Conservation (phyloP, 2,797 vertebrate species). For the Psittacula echo region DNA sequence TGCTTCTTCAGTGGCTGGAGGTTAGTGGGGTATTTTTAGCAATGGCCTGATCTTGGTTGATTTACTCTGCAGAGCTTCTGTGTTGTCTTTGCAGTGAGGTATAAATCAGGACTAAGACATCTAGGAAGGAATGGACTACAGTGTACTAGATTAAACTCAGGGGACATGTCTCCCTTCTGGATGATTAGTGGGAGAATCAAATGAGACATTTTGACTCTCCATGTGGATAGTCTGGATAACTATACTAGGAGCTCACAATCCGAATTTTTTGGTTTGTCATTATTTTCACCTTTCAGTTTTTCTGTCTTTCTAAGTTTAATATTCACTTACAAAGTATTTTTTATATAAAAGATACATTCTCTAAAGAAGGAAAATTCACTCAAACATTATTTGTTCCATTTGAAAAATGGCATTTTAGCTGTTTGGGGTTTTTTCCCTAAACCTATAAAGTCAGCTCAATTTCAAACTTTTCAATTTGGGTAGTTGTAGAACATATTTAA, state of each 20-base stretch:
- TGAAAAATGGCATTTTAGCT: background rate
- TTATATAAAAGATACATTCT: background rate
- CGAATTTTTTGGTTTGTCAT: background rate
- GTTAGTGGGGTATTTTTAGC: background rate
- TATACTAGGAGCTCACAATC: background rate
- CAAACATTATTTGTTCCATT: background rate
- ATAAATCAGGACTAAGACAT: background rate
- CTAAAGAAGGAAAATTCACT: background rate
- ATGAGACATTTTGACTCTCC: background rate
- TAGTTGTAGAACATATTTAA: background rate
- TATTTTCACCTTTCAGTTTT: constrained; percentile 10
- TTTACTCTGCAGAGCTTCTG: background rate
- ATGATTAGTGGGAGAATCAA: background rate
- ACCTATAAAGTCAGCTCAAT: background rate
- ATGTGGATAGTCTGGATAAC: background rate
- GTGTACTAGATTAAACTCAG: background rate
- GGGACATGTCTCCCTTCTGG: background rate
- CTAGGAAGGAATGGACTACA: background rate
- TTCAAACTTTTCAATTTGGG: background rate
- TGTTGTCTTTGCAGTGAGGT: background rate
- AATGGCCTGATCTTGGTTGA: background rate
- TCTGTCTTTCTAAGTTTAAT: background rate
- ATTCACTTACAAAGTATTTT: background rate
- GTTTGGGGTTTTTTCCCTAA: background rate
- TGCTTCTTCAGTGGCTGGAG: background rate